phyloP scores from a whole-genome alignment of 2,888 invertebrate genomes.

The Craniophora ligustri region DNA sequence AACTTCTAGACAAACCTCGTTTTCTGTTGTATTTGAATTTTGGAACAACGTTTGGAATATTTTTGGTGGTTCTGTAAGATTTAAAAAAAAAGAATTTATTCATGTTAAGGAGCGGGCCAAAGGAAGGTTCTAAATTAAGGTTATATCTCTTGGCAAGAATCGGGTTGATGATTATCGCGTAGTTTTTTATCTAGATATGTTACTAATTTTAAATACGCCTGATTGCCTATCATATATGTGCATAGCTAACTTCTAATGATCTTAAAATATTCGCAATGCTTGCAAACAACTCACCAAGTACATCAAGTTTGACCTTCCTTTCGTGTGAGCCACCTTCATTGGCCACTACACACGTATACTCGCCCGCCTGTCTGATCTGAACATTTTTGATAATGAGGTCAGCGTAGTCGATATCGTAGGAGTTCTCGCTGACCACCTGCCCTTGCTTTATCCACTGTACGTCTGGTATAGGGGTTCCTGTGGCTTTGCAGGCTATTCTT shows the following conservation, averaged over 20 bases:
- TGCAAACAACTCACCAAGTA: constrained; percentile 78
- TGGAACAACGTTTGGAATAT: constrained; percentile 73
- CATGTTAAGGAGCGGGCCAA: too few species aligned
- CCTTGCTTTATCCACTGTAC: constrained; percentile 89
- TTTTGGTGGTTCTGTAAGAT: constrained; percentile 79
- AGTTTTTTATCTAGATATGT: too few species aligned
- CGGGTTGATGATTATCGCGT: too few species aligned
- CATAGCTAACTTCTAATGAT: too few species aligned
- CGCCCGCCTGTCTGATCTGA: constrained; percentile 71
- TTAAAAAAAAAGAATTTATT: too few species aligned
- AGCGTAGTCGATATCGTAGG: constrained; percentile 64
- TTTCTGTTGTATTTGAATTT: constrained; percentile 56
- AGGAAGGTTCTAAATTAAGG: too few species aligned
- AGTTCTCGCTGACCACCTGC: constrained; percentile 58
- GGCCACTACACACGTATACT: constrained; percentile 87
- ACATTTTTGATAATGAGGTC: constrained; percentile 71
- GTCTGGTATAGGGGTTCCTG: constrained; percentile 88
- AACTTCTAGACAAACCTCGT: constrained; percentile 69
- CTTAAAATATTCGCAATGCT: too few species aligned
- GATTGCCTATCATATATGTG: too few species aligned
- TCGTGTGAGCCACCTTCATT: constrained; percentile 86
- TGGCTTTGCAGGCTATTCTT: constrained; percentile 84
- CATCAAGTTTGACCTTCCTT: constrained; percentile 72
- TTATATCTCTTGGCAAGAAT: too few species aligned
- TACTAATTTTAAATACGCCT: too few species aligned